A percentile compares a stretch with the other conserved stretches of the same genome.
These are phyloP conservation scores for Papilio demoleus DNA, from an alignment of 2,888 invertebrate species.

Conservation along the genomic window DNA sequence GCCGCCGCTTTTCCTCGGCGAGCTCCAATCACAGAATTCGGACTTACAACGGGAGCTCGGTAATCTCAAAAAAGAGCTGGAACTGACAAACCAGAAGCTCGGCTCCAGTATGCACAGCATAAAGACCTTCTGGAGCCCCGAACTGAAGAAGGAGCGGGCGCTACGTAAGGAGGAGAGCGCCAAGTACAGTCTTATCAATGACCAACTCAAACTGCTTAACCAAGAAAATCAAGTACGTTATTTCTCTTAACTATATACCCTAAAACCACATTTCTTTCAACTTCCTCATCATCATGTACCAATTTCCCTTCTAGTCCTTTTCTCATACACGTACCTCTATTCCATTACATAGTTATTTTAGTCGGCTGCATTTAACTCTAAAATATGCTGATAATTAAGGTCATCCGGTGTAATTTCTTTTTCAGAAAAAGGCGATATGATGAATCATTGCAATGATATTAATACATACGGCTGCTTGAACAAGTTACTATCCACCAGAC, in stretches of 20 bases:
- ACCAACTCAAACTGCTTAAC: constrained; percentile 97
- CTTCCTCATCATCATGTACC: background rate
- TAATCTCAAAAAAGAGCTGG: constrained; percentile 96
- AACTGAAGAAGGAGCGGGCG: constrained; percentile 98
- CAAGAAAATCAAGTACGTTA: constrained; percentile 96
- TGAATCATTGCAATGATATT: constrained; percentile 1
- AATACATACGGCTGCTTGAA: background rate
- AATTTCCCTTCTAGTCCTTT: background rate
- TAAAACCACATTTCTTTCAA: background rate
- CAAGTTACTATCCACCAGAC: constrained; percentile 32
- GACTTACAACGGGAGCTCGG: constrained; percentile 96
- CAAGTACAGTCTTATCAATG: constrained; percentile 97
- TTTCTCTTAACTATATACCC: constrained; percentile 30
- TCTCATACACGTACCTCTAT: background rate
- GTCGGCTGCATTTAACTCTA: background rate
- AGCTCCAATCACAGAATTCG: constrained; percentile 96
- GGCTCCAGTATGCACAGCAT: constrained; percentile 99
- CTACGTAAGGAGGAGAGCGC: constrained; percentile 98
- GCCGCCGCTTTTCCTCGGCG: constrained; percentile 89
- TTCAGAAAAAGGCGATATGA: background rate
- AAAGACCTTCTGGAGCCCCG: constrained; percentile 99
- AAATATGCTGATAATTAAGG: background rate
- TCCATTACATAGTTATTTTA: background rate
- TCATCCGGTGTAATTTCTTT: background rate
- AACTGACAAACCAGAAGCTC: constrained; percentile 98